phyloP scores from a whole-genome alignment of 2,888 invertebrate genomes.

The Chalcis sispes region DNA sequence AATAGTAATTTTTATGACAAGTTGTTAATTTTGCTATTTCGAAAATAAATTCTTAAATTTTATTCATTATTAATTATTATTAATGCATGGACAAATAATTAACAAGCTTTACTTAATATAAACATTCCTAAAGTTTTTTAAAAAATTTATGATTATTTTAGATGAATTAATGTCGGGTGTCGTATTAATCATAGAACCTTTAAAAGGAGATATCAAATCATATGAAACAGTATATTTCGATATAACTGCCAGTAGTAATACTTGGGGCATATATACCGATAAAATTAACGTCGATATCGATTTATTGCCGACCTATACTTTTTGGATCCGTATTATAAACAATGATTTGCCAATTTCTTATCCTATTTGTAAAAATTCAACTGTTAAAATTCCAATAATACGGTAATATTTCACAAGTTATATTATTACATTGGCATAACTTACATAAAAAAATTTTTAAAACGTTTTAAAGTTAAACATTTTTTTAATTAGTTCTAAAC shows the following conservation, averaged over 20 bases:
- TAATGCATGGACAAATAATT: no score
- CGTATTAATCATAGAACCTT: constrained; percentile 67
- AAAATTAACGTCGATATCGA: constrained; percentile 73
- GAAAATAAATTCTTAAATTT: not conserved
- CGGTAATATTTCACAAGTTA: constrained; percentile 38
- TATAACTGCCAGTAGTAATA: constrained; percentile 75
- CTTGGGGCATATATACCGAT: constrained; percentile 76
- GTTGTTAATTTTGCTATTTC: constrained; percentile 34
- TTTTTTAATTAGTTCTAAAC: not conserved
- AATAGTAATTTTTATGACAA: constrained; percentile 34
- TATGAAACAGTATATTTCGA: constrained; percentile 67
- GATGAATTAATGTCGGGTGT: constrained; percentile 68
- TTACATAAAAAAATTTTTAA: no score
- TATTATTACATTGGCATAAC: no score
- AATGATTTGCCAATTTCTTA: constrained; percentile 73
- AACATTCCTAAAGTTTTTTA: not conserved
- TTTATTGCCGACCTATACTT: constrained; percentile 70
- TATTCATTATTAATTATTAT: no score
- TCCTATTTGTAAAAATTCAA: constrained; percentile 70
- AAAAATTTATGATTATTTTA: constrained; percentile 16
- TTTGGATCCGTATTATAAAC: constrained; percentile 72
- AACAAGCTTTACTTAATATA: no score
- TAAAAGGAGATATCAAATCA: constrained; percentile 63
- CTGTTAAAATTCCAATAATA: constrained; percentile 40
- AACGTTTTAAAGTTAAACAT: not conserved